Evolutionary conservation across 2,888 invertebrate genomes (phyloP).

Genomic region (Euphydryas editha): DNA sequence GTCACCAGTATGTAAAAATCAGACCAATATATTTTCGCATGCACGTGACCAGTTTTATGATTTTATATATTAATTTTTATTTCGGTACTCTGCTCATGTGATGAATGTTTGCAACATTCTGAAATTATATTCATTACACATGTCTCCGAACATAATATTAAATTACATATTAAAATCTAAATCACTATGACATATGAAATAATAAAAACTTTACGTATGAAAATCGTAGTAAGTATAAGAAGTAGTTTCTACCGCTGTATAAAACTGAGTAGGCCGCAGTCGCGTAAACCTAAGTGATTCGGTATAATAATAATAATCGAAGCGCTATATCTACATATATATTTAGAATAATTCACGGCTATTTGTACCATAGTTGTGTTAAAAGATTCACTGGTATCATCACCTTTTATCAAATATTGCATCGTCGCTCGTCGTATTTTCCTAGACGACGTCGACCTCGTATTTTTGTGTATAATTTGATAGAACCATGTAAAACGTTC

Average conservation of each 20-base stretch:
- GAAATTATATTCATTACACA: conserved; percentile 27
- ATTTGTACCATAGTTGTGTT: conserved; percentile 69
- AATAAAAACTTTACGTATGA: conserved; percentile 71
- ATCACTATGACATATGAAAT: conserved; percentile 62
- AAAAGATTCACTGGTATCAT: conserved; percentile 35
- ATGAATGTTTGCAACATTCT: conserved; percentile 6
- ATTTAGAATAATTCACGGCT: conserved; percentile 55
- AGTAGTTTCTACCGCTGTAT: conserved; percentile 28
- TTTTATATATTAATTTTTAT: background rate
- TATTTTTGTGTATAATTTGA: conserved; percentile 15
- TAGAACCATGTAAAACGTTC: conserved; percentile 20
- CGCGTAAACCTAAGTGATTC: conserved; percentile 50
- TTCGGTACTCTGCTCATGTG: background rate
- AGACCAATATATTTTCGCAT: conserved; percentile 24
- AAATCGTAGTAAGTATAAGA: conserved; percentile 59
- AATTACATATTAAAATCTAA: conserved; percentile 49
- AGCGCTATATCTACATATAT: conserved; percentile 54
- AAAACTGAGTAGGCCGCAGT: conserved; percentile 35
- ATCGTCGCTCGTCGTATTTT: conserved; percentile 1
- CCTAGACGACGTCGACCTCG: background rate
- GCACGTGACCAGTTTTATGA: conserved; percentile 13
- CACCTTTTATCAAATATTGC: conserved; percentile 25
- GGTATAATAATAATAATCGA: conserved; percentile 48
- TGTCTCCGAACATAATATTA: conserved; percentile 47
- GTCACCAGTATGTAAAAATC: conserved; percentile 35